These are phyloP conservation scores for Coptodon rendalli DNA, from an alignment of 2,113 vertebrate genomes.

Conservation along the genomic window DNA sequence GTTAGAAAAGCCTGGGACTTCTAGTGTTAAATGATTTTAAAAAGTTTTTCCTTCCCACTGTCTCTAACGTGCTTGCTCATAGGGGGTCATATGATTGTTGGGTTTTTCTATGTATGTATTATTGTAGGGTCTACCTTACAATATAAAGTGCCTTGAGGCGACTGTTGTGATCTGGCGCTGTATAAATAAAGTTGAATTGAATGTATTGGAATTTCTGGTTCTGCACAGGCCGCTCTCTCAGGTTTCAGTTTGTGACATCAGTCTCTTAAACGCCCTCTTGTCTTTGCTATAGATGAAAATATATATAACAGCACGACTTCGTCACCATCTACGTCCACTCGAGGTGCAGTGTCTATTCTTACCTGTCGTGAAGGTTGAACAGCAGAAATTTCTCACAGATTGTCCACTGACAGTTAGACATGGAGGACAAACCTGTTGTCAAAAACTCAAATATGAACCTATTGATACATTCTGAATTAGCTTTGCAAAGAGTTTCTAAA, in stretches of 20 bases:
- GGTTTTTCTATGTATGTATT: accelerated
- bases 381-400: neutral
- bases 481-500: neutral
- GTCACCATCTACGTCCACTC: neutral
- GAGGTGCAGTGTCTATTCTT: neutral
- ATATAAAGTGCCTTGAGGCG: accelerated
- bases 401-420: neutral
- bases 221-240: neutral
- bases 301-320: accelerated
- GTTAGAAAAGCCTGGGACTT: too few relatives aligned
- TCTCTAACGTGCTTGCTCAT: accelerated
- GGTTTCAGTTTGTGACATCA: neutral
- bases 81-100: neutral
- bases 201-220: accelerated
- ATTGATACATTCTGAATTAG: neutral
- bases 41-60: neutral
- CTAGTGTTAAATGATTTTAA: too few relatives aligned
- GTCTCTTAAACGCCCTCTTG: neutral
- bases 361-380: neutral
- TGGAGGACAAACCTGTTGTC: neutral
- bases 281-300: neutral
- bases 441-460: neutral
- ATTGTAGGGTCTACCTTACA: accelerated
- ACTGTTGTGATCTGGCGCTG: neutral
- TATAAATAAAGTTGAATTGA: neutral